Evolutionary conservation across 2,888 invertebrate species (phyloP).

Genomic region (Glaucopsyche alexis): DNA sequence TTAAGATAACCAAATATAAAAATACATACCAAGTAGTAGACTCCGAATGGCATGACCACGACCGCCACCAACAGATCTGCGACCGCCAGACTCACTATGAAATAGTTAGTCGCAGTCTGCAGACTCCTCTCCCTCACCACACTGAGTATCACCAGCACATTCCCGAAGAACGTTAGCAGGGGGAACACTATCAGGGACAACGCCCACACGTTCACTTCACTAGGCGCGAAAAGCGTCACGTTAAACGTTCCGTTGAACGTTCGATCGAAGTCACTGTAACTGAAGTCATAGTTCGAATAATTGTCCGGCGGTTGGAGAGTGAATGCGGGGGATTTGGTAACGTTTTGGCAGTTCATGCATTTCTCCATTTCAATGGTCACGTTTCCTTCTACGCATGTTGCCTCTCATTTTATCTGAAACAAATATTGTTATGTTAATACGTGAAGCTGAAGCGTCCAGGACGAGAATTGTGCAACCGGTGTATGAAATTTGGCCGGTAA

Average conservation of each 20-base stretch:
- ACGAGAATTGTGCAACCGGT: too few species aligned
- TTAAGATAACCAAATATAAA: not conserved
- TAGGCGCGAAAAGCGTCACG: slow-evolving; percentile 56
- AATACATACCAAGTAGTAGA: slow-evolving; percentile 97
- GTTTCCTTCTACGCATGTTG: not conserved
- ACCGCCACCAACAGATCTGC: slow-evolving; percentile 98
- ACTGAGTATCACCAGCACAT: slow-evolving; percentile 96
- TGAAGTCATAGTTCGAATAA: slow-evolving; percentile 28
- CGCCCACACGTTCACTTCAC: slow-evolving; percentile 90
- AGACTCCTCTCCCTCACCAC: slow-evolving; percentile 94
- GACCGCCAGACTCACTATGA: slow-evolving; percentile 97
- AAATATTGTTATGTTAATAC: not conserved
- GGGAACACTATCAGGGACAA: slow-evolving; percentile 93
- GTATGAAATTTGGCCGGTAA: too few species aligned
- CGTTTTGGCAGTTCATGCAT: slow-evolving; percentile 53
- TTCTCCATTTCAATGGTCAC: slow-evolving; percentile 37
- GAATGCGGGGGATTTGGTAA: slow-evolving; percentile 45
- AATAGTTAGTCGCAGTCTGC: slow-evolving; percentile 99
- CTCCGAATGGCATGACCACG: slow-evolving; percentile 99
- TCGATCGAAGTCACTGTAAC: slow-evolving; percentile 45
- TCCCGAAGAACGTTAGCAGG: slow-evolving; percentile 95
- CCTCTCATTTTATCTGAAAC: slow-evolving; percentile 5
- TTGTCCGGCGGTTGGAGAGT: slow-evolving; percentile 48
- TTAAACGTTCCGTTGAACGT: slow-evolving; percentile 51
- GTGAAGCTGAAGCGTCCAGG: too few species aligned